phyloP scores from a whole-genome alignment of 2,888 invertebrate species.

The Ditula angustiorana region DNA sequence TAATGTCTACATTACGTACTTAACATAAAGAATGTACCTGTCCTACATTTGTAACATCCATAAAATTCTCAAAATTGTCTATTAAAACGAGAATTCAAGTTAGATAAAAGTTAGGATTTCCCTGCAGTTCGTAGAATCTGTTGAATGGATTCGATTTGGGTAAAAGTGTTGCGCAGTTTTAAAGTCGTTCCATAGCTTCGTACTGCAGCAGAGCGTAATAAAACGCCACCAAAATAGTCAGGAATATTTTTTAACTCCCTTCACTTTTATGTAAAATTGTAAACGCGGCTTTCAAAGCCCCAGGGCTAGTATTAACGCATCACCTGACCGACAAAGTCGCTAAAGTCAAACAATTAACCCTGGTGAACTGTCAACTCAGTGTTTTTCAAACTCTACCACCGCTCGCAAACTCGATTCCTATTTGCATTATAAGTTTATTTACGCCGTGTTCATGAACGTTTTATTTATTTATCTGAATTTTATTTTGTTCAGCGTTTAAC shows the following conservation, averaged over 20 bases:
- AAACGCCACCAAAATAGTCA: constrained; percentile 6
- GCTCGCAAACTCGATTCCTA: constrained; percentile 51
- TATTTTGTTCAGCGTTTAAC: background rate
- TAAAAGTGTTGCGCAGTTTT: constrained; percentile 22
- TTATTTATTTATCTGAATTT: background rate
- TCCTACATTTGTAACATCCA: too few species aligned
- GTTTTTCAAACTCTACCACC: constrained; percentile 60
- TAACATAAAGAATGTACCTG: too few species aligned
- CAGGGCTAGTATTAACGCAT: constrained; percentile 61
- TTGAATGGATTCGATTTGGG: background rate
- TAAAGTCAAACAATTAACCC: constrained; percentile 75
- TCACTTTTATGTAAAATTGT: background rate
- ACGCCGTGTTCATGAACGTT: background rate
- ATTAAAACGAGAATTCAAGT: background rate
- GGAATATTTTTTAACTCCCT: background rate
- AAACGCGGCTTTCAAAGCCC: constrained; percentile 35
- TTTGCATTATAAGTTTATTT: constrained; percentile 48
- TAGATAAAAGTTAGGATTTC: background rate
- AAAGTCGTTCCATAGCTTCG: constrained; percentile 48
- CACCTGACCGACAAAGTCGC: constrained; percentile 65
- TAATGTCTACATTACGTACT: too few species aligned
- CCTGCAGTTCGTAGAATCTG: background rate
- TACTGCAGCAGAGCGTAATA: background rate
- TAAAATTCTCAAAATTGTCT: background rate
- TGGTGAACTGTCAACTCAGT: constrained; percentile 56